Evolutionary conservation across 2,113 vertebrate species (phyloP).

Genomic region (Cichladusa arquata): DNA sequence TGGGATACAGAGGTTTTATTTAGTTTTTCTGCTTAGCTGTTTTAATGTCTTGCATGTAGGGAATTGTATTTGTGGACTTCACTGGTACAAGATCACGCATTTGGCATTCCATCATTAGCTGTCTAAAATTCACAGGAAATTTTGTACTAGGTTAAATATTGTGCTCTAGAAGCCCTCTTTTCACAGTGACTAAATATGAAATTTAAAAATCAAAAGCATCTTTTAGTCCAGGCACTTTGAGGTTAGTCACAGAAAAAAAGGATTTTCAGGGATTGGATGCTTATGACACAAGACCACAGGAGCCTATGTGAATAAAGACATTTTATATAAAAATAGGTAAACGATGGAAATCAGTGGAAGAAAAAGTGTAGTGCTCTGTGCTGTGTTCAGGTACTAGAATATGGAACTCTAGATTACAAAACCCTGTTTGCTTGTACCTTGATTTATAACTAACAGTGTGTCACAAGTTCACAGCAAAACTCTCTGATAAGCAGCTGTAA

Average conservation of each 20-base stretch:
- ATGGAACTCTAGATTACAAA: background rate
- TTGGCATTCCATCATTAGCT: background rate
- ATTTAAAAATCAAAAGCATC: background rate
- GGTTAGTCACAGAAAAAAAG: background rate
- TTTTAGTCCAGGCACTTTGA: background rate
- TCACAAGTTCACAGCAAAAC: background rate
- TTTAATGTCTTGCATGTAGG: background rate
- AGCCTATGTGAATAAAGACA: background rate
- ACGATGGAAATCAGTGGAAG: background rate
- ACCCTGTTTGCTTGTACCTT: background rate
- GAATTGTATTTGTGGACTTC: background rate
- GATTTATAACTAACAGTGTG: background rate
- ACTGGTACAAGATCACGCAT: rapidly evolving
- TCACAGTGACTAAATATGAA: background rate
- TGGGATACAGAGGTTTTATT: background rate
- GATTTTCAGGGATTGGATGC: background rate
- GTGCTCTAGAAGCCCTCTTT: background rate
- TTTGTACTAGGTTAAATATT: background rate
- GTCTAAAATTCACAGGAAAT: background rate
- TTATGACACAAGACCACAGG: background rate
- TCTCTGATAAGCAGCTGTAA: background rate
- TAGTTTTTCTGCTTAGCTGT: background rate
- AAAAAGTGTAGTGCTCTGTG: rapidly evolving
- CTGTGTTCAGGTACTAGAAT: background rate
- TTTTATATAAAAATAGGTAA: background rate